These are phyloP conservation scores for Drepanosiphum platanoidis DNA, from an alignment of 2,888 invertebrate species.

Conservation along the genomic window DNA sequence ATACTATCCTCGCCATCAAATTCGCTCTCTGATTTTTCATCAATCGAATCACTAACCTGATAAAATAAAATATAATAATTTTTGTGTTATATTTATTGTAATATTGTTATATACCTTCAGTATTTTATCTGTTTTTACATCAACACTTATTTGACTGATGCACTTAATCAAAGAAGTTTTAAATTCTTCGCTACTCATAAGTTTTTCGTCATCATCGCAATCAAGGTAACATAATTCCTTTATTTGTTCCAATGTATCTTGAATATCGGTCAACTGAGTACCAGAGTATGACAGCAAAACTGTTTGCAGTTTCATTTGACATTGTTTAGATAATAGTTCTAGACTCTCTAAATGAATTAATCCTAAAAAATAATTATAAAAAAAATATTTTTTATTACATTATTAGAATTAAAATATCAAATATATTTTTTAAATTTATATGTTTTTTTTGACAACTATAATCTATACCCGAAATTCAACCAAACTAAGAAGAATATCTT, in stretches of 20 bases:
- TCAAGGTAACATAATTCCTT: slow-evolving; percentile 81
- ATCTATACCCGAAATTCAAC: too few relatives aligned
- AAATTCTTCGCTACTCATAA: slow-evolving; percentile 69
- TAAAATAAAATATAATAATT: slow-evolving; percentile 54
- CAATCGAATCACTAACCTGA: slow-evolving; percentile 67
- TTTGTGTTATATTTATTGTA: neutral
- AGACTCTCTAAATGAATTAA: slow-evolving; percentile 89
- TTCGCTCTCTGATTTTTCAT: slow-evolving; percentile 64
- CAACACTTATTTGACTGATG: slow-evolving; percentile 61
- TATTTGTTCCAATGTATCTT: slow-evolving; percentile 82
- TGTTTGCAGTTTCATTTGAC: slow-evolving; percentile 78
- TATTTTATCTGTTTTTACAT: slow-evolving; percentile 63
- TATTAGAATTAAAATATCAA: neutral
- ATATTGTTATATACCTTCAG: slow-evolving; percentile 60
- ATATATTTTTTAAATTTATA: neutral
- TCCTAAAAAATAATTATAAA: slow-evolving; percentile 68
- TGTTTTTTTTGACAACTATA: too few relatives aligned
- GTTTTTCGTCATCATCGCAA: slow-evolving; percentile 69
- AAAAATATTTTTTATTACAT: neutral
- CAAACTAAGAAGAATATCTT: too few relatives aligned
- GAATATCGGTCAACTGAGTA: slow-evolving; percentile 74
- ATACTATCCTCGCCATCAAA: slow-evolving; percentile 67
- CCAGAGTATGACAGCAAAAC: slow-evolving; percentile 72
- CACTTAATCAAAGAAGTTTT: slow-evolving; percentile 64
- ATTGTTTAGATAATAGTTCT: slow-evolving; percentile 88